Conservation (phyloP, 2,113 vertebrate genomes). For the Ginglymostoma cirratum region DNA sequence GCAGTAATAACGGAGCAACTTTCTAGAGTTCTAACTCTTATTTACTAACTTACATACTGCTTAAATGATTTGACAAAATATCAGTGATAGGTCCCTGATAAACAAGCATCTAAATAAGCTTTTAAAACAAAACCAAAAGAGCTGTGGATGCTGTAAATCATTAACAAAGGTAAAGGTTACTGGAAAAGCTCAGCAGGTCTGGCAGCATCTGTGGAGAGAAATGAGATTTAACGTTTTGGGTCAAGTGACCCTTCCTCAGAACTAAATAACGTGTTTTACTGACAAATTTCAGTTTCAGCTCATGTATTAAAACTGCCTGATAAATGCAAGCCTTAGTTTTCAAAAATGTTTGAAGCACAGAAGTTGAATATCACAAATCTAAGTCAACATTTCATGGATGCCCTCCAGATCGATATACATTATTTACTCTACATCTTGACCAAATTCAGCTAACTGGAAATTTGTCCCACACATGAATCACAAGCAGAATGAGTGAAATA, state of each 20-base stretch:
- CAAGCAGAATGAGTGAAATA: neutral
- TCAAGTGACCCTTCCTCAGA: too few species aligned
- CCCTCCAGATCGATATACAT: neutral
- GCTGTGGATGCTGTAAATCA: too few species aligned
- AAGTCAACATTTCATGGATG: neutral
- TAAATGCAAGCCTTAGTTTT: neutral
- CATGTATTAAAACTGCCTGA: neutral
- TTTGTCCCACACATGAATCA: neutral
- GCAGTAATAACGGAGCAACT: neutral
- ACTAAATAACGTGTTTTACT: neutral
- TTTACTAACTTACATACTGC: neutral
- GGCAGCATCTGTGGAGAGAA: too few species aligned
- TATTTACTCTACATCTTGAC: neutral
- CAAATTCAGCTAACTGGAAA: neutral
- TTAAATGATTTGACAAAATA: conserved; percentile 6
- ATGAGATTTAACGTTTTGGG: too few species aligned
- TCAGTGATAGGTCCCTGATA: neutral
- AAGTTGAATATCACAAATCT: neutral
- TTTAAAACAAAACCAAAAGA: too few species aligned
- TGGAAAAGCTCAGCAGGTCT: too few species aligned
- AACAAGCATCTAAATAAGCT: too few species aligned
- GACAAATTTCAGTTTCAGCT: neutral
- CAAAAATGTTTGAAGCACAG: neutral
- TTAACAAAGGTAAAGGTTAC: too few species aligned
- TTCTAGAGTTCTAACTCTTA: neutral